Evolutionary conservation across 2,888 invertebrate species (phyloP).

Genomic region (Drosophila flavopinicola): DNA sequence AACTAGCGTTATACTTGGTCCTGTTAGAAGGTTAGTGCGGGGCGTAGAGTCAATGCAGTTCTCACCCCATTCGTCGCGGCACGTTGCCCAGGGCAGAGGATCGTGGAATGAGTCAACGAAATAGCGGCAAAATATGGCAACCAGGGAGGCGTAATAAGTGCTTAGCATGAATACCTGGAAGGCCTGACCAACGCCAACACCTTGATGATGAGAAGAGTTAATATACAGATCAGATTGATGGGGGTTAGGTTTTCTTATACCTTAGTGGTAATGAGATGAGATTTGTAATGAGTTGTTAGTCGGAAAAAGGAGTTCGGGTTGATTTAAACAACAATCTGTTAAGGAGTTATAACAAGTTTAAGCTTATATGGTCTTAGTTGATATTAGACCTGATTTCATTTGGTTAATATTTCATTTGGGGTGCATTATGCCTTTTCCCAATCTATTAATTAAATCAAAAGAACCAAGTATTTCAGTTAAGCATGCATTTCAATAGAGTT

Average conservation of each 20-base stretch:
- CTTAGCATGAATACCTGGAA: conserved; percentile 86
- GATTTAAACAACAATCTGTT: background rate
- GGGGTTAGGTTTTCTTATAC: too few relatives aligned
- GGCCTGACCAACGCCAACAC: conserved; percentile 86
- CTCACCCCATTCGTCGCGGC: conserved; percentile 86
- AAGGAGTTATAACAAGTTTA: background rate
- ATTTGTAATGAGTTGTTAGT: conserved; percentile 13
- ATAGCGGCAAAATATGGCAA: conserved; percentile 87
- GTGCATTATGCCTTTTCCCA: too few relatives aligned
- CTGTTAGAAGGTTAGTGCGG: conserved; percentile 13
- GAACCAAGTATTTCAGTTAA: too few relatives aligned
- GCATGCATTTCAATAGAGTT: too few relatives aligned
- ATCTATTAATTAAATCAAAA: too few relatives aligned
- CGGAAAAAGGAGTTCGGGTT: background rate
- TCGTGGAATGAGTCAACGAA: conserved; percentile 87
- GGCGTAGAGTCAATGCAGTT: conserved; percentile 82
- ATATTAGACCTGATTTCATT: too few relatives aligned
- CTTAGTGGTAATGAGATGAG: conserved; percentile 1
- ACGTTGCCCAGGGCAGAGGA: conserved; percentile 88
- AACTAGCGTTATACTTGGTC: conserved; percentile 7
- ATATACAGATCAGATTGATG: conserved; percentile 24
- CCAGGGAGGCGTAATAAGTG: conserved; percentile 87
- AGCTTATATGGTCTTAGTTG: too few relatives aligned
- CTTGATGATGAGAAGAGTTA: conserved; percentile 77
- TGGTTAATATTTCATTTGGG: too few relatives aligned